Evolutionary conservation across 2,113 vertebrate species (phyloP), one percentile per base, ranked within the genome.

Genomic region (Pagrus major): DNA sequence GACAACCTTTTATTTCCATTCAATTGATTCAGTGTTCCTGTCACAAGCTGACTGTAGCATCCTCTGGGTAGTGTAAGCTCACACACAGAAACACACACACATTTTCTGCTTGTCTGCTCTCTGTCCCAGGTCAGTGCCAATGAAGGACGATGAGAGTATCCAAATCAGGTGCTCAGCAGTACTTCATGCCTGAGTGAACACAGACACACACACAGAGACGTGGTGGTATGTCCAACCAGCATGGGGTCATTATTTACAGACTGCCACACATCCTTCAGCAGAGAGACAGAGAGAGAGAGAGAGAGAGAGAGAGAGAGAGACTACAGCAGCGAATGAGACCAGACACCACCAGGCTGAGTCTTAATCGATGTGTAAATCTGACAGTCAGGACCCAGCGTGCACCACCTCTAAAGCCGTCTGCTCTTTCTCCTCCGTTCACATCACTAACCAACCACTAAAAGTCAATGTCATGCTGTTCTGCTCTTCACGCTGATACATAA

Each of bases 161-260:
- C 61, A 75, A 51, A 85, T 91, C 90, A 88, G 81, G 78, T 76
- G 88, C 88, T 85, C 41, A 33, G 27, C 8, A 1, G 12, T 68
- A 47, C 21, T 71, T 78, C 67, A 75, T 61, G 75, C 49, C 69
- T 73, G 80, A 78, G 56, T 31, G 5, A 71, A 65, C 51, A 35
- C 64, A 33, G 15, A 66, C 27, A 10, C 39, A 64, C 25, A 46
- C 27, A 47, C 21, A 39, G 20, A 66, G 14, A 69, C 5, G 16
- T 9, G n/a, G 37, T 41, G 42, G 52, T 51, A 79, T 80, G 69
- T 78, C 20, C 42, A 78, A 61, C 33, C 88, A 84, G 85, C 63
- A 44, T 66, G 87, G 29, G 71, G 52, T 72, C 69, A 87, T 92
- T 86, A 90, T 84, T 84, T 58, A 77, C 70, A 81, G 92, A 80